Conservation (phyloP, 2,797 vertebrate genomes). For the Poecilia velifera region DNA sequence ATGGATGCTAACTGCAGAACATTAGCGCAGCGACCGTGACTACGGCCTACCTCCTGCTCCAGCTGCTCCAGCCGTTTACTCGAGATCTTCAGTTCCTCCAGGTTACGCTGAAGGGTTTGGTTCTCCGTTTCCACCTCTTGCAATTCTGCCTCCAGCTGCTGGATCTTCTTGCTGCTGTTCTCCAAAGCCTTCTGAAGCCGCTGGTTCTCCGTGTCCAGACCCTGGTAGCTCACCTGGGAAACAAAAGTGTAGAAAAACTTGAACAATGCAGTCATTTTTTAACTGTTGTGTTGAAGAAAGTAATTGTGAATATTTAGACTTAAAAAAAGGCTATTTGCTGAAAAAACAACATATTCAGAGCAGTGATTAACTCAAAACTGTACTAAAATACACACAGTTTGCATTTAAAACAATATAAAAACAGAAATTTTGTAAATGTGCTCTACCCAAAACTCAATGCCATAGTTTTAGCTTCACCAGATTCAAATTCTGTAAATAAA, state of each 20-base stretch:
- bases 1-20: neutral
- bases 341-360: too few relatives aligned
- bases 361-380: too few relatives aligned
- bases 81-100: constrained; percentile 97
- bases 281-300: constrained; percentile 39
- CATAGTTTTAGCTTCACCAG: too few relatives aligned
- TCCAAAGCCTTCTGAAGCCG: constrained; percentile 95
- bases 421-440: too few relatives aligned
- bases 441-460: too few relatives aligned
- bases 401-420: too few relatives aligned
- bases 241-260: constrained; percentile 22
- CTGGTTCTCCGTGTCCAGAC: constrained; percentile 97
- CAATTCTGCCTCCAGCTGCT: constrained; percentile 92
- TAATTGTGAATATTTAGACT: neutral
- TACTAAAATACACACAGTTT: too few relatives aligned
- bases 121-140: constrained; percentile 95
- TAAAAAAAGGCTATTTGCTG: too few relatives aligned
- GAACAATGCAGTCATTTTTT: constrained; percentile 57
- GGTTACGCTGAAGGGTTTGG: constrained; percentile 90
- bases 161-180: constrained; percentile 96
- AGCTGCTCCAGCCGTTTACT: constrained; percentile 96
- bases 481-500: neutral
- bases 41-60: constrained; percentile 86
- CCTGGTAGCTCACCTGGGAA: constrained; percentile 89
- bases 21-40: neutral